A percentile compares a stretch with the other conserved stretches of the same genome.
These are phyloP conservation scores for Lasioglossum zephyrum DNA, from an alignment of 2,888 invertebrate genomes.

Conservation along the genomic window DNA sequence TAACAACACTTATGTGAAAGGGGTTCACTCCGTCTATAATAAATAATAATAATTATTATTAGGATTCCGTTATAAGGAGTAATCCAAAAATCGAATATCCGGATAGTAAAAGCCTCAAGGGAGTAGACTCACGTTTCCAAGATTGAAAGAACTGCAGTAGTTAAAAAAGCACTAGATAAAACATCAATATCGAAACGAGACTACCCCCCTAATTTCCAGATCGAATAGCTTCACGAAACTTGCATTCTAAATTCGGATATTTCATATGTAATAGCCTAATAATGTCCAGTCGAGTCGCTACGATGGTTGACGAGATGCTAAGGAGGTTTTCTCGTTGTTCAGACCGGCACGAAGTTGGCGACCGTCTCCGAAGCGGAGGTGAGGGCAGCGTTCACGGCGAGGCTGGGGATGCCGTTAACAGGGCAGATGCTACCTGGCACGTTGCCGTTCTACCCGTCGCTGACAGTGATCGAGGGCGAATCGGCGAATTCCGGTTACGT, in stretches of 20 bases:
- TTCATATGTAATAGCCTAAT: background rate
- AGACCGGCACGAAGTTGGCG: slow-evolving; percentile 86
- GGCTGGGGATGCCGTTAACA: slow-evolving; percentile 88
- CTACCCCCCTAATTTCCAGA: no score
- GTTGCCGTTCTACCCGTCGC: slow-evolving; percentile 89
- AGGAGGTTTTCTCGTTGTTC: slow-evolving; percentile 4
- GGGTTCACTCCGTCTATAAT: no score
- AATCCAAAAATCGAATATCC: no score
- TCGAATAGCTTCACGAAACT: background rate
- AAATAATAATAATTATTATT: no score
- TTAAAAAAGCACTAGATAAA: no score
- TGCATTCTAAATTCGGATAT: background rate
- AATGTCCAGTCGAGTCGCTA: no score
- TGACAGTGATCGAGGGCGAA: slow-evolving; percentile 86
- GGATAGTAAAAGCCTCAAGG: no score
- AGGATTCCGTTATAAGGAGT: no score
- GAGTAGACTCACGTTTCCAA: no score
- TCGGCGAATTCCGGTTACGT: slow-evolving; percentile 74
- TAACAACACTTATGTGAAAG: no score
- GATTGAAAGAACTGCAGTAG: no score
- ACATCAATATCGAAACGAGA: no score
- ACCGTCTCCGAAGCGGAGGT: slow-evolving; percentile 92
- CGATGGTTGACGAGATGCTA: background rate
- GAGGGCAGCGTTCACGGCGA: slow-evolving; percentile 89
- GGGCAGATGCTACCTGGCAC: slow-evolving; percentile 89